Percentiles rank a stretch among this genome's conserved stretches.
Conservation (phyloP, 2,888 invertebrate species). For the Dryomyza anilis region DNA sequence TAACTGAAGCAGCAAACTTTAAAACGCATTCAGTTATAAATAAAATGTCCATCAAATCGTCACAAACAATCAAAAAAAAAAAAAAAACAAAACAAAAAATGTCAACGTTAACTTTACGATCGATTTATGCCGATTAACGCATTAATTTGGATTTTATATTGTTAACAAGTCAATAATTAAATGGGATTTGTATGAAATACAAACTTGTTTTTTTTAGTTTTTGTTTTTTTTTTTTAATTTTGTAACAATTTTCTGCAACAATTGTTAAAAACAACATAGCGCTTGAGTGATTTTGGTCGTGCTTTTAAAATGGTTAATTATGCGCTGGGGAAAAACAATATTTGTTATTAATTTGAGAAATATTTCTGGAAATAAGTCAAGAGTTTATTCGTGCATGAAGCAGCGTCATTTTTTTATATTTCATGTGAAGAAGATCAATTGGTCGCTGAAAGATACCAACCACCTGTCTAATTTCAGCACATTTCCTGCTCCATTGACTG, state of each 20-base stretch:
- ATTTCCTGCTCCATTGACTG: slow-evolving; percentile 41
- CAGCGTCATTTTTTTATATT: not conserved
- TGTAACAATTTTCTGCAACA: too few species aligned
- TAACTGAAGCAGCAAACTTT: not conserved
- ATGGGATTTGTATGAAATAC: too few species aligned
- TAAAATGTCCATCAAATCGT: not conserved
- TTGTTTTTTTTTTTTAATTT: too few species aligned
- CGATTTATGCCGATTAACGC: not conserved
- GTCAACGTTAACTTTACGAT: not conserved
- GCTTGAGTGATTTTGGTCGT: too few species aligned
- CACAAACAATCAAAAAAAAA: not conserved
- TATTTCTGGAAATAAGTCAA: not conserved
- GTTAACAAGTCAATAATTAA: too few species aligned
- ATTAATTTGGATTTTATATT: too few species aligned
- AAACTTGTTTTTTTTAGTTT: too few species aligned
- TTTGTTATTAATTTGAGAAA: not conserved
- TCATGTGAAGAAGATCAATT: not conserved
- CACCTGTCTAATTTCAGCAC: not conserved
- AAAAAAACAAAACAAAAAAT: too few species aligned
- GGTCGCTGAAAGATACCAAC: not conserved
- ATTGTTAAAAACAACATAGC: too few species aligned
- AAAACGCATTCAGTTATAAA: not conserved
- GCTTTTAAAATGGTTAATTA: not conserved
- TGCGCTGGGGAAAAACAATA: not conserved
- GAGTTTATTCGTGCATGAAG: not conserved